Conservation (phyloP, 1,140 invertebrate genomes). For the Hylaeus volcanicus region DNA sequence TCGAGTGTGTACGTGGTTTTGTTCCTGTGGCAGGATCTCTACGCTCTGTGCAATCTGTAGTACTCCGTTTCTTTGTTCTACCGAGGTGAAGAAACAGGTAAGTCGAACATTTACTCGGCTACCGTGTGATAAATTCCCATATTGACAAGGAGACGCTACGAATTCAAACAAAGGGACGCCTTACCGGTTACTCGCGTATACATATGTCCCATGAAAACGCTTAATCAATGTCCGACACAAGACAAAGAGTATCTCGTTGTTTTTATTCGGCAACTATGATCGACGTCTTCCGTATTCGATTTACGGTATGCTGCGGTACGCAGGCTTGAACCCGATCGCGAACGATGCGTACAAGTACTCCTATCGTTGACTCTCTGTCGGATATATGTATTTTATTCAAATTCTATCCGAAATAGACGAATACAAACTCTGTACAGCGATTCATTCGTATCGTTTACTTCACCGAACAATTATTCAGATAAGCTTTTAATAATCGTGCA, state of each 20-base stretch:
- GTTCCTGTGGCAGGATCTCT: conserved; percentile 18
- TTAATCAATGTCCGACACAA: background rate
- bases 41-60: background rate
- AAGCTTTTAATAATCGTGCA: no score
- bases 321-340: conserved; percentile 22
- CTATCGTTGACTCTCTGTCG: background rate
- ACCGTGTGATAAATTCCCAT: background rate
- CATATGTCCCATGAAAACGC: background rate
- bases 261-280: background rate
- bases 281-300: conserved; percentile 21
- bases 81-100: conserved; percentile 23
- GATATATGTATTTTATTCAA: no score
- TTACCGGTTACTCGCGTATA: background rate
- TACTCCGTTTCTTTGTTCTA: conserved; percentile 11
- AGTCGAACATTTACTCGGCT: background rate
- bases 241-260: conserved; percentile 20
- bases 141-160: conserved; percentile 22
- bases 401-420: no score
- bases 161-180: conserved; percentile 30
- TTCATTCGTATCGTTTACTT: no score
- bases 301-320: conserved; percentile 30
- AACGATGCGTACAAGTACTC: conserved; percentile 40
- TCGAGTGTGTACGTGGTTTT: conserved; percentile 30
- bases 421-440: no score
- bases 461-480: no score